A percentile compares a stretch with the other conserved stretches of the same genome.
Conservation (phyloP, 2,113 vertebrate species). For the Heteronetta atricapilla region DNA sequence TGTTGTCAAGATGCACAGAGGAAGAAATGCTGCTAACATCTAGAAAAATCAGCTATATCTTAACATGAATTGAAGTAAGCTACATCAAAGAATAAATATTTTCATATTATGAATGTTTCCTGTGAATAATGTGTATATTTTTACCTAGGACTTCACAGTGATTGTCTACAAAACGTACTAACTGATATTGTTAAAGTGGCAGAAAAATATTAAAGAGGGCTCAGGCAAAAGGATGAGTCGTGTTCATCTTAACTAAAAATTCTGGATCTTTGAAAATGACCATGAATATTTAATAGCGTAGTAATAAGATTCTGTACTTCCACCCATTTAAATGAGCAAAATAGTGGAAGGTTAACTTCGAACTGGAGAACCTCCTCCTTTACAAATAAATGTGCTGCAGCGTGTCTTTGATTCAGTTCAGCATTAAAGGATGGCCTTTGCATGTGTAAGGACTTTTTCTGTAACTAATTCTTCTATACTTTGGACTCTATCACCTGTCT, state of each 20-base stretch:
- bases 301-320: neutral
- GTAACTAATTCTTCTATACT: neutral
- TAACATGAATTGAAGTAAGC: neutral
- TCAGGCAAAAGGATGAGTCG: neutral
- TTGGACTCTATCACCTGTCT: neutral
- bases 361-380: neutral
- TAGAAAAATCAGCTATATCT: neutral
- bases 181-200: neutral
- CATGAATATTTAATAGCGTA: constrained; percentile 41
- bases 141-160: neutral
- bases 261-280: neutral
- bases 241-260: neutral
- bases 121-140: neutral
- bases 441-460: neutral
- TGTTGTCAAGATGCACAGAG: neutral
- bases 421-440: neutral
- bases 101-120: neutral
- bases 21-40: neutral
- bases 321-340: neutral
- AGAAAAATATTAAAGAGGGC: neutral
- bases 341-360: neutral
- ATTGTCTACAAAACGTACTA: neutral
- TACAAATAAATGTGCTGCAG: neutral
- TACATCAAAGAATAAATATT: neutral
- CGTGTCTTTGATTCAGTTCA: neutral